Percentiles rank a stretch among this genome's conserved stretches.
Conservation (phyloP, 2,888 invertebrate species). For the Cephus rjabovi region DNA sequence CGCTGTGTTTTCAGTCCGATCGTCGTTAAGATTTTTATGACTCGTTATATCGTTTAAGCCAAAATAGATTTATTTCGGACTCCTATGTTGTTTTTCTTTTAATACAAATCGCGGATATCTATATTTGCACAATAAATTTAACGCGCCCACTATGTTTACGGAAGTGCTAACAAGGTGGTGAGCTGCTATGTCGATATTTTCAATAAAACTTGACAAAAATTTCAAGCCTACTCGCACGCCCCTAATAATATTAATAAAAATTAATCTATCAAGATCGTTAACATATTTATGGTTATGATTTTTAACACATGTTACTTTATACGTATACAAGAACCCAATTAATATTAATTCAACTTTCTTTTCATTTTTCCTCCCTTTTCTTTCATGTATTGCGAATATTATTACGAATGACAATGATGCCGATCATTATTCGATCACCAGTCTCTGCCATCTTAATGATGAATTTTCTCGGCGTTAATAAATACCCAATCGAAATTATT, state of each 20-base stretch:
- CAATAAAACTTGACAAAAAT: not conserved
- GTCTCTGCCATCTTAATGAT: not conserved
- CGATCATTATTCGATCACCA: not conserved
- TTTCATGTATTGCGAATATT: not conserved
- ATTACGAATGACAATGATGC: not conserved
- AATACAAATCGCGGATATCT: not conserved
- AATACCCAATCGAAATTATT: not conserved
- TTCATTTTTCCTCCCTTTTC: not conserved
- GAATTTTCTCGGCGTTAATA: not conserved
- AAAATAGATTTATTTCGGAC: not conserved
- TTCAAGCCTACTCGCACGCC: not conserved
- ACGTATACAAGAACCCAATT: not conserved
- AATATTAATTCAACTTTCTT: not conserved
- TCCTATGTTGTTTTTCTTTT: not conserved
- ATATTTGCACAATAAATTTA: not conserved
- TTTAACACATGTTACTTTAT: constrained; percentile 5
- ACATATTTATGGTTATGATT: constrained; percentile 8
- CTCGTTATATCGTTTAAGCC: not conserved
- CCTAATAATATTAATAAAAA: constrained; percentile 4
- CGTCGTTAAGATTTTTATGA: not conserved
- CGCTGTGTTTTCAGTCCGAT: not conserved
- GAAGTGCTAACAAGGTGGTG: not conserved
- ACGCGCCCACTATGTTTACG: not conserved
- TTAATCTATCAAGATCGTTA: constrained; percentile 10
- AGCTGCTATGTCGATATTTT: not conserved